Conservation (phyloP, 2,888 invertebrate genomes). For the Labia minor region DNA sequence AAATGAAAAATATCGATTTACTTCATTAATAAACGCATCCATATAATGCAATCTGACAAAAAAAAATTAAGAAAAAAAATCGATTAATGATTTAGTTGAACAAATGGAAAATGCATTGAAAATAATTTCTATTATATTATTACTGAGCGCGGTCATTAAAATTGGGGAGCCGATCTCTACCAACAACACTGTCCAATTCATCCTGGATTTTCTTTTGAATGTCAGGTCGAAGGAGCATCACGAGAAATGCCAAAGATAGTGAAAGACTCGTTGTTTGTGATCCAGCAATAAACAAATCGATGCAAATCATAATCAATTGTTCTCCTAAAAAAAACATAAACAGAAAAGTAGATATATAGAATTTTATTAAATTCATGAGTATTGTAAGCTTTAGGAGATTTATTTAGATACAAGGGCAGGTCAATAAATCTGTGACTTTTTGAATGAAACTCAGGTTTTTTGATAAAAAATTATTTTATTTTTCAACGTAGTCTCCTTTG, state of each 20-base stretch:
- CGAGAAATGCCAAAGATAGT: slow-evolving; percentile 49
- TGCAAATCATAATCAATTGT: slow-evolving; percentile 52
- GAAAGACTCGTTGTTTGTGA: slow-evolving; percentile 52
- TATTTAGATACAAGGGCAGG: too few relatives aligned
- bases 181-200: slow-evolving; percentile 41
- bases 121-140: too few relatives aligned
- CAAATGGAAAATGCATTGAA: too few relatives aligned
- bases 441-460: slow-evolving; percentile 19
- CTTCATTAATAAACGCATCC: slow-evolving; percentile 45
- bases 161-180: slow-evolving; percentile 36
- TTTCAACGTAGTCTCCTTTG: too few relatives aligned
- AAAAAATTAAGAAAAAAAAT: neutral
- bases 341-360: too few relatives aligned
- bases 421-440: too few relatives aligned
- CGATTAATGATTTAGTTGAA: neutral
- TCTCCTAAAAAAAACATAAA: slow-evolving; percentile 48
- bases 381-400: slow-evolving; percentile 25
- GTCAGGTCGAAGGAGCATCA: slow-evolving; percentile 46
- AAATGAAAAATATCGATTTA: slow-evolving; percentile 39
- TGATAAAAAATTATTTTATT: slow-evolving; percentile 24
- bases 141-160: slow-evolving; percentile 41
- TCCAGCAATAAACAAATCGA: slow-evolving; percentile 44
- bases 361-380: slow-evolving; percentile 23
- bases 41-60: slow-evolving; percentile 40
- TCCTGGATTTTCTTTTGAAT: slow-evolving; percentile 46